These are phyloP conservation scores for Anniella stebbinsi DNA, from an alignment of 2,797 vertebrate genomes.

Conservation along the genomic window DNA sequence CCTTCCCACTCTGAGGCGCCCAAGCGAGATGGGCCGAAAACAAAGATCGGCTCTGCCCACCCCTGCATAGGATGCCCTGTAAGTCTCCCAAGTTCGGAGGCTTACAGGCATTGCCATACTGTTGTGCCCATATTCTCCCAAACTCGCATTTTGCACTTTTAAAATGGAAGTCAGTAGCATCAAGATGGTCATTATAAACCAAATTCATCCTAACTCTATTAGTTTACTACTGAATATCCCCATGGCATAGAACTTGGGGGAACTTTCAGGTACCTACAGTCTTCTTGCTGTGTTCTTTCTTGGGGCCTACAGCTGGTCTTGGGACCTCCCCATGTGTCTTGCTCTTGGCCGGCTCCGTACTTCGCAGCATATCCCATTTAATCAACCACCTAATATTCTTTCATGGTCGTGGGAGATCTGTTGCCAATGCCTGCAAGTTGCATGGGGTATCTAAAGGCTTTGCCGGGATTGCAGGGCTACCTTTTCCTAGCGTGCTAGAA, in stretches of 20 bases:
- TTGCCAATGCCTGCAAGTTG: neutral
- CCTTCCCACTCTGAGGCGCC: too few species aligned
- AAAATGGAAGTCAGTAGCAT: neutral
- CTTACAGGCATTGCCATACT: too few species aligned
- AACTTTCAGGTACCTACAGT: neutral
- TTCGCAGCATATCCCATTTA: neutral
- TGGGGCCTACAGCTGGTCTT: neutral
- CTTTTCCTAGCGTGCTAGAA: neutral
- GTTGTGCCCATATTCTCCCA: neutral
- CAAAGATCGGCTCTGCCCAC: too few species aligned
- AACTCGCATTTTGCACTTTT: neutral
- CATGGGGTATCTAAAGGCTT: neutral
- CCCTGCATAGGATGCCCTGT: too few species aligned
- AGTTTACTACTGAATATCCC: neutral
- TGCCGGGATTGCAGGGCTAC: neutral
- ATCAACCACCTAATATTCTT: neutral
- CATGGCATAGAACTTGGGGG: too few species aligned
- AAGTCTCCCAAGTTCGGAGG: too few species aligned
- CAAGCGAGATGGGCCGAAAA: too few species aligned
- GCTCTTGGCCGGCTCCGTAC: neutral
- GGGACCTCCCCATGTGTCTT: neutral
- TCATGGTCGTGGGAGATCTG: neutral
- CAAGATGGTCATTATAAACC: neutral
- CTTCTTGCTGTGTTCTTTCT: neutral
- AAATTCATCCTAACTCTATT: neutral